A percentile compares a stretch with the other conserved stretches of the same genome.
phyloP scores from a whole-genome alignment of 2,888 invertebrate genomes.

The Entomobrya multifasciata region DNA sequence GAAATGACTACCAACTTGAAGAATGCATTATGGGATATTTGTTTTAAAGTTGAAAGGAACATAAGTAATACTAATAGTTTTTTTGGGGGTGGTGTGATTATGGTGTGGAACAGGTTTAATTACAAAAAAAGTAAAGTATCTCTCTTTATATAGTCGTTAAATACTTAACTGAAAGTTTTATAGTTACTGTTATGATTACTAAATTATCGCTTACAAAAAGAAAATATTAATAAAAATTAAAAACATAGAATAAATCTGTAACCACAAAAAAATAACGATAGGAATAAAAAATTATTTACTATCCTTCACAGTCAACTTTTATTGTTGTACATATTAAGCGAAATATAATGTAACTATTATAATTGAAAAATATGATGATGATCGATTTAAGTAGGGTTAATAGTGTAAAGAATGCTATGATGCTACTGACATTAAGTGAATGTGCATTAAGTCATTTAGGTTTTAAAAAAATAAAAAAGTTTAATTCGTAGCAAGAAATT shows the following conservation, averaged over 20 bases:
- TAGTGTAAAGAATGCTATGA: not conserved
- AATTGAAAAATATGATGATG: not conserved
- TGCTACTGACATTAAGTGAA: not conserved
- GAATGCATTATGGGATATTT: not conserved
- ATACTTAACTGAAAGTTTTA: conserved; percentile 34
- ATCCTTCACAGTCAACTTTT: conserved; percentile 27
- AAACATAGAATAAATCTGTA: not conserved
- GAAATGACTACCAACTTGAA: too few relatives aligned
- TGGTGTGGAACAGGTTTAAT: not conserved
- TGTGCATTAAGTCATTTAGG: conserved; percentile 38
- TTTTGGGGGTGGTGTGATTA: not conserved
- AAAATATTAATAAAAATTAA: not conserved
- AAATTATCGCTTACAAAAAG: conserved; percentile 15
- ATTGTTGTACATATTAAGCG: conserved; percentile 1
- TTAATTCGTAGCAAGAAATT: too few relatives aligned
- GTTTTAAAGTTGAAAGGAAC: too few relatives aligned
- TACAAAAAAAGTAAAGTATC: not conserved
- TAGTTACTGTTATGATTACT: conserved; percentile 17
- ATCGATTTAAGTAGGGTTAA: conserved; percentile 12
- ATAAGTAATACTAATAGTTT: not conserved
- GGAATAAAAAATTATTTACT: not conserved
- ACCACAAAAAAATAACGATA: not conserved
- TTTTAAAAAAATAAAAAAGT: conserved; percentile 4
- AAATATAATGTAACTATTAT: not conserved
- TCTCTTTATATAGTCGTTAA: conserved; percentile 29